Percentiles rank a stretch among this genome's conserved stretches.
phyloP scores from a whole-genome alignment of 2,113 vertebrate species.

The Siniperca knerii region DNA sequence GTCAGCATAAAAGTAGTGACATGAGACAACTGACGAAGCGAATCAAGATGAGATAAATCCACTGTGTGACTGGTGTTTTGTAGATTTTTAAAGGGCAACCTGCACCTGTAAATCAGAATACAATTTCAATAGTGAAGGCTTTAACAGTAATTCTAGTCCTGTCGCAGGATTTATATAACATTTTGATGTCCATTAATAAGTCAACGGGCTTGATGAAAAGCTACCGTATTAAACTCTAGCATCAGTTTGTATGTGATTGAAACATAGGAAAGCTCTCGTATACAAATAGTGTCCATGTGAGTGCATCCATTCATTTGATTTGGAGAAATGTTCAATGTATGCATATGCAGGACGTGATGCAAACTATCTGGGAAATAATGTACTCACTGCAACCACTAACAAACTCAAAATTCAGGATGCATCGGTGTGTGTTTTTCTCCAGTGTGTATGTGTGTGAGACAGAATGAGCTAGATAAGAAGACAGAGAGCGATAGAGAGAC shows the following conservation, averaged over 20 bases:
- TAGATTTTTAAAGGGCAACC: neutral
- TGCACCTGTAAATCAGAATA: neutral
- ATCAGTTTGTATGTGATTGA: neutral
- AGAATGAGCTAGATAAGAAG: neutral
- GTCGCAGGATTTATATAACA: neutral
- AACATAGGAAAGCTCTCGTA: neutral
- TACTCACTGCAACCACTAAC: neutral
- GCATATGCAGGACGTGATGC: neutral
- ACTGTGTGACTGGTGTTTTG: neutral
- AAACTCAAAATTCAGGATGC: slow-evolving; percentile 10
- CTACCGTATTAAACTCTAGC: neutral
- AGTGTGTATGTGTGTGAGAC: neutral
- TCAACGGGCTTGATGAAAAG: neutral
- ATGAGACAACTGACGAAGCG: neutral
- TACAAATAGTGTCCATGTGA: neutral
- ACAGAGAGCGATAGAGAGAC: slow-evolving; percentile 5
- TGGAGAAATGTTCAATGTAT: neutral
- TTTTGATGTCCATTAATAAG: neutral
- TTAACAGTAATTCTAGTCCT: neutral
- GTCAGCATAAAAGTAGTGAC: neutral
- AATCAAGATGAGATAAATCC: neutral
- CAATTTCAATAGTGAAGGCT: neutral
- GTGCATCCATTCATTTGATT: neutral
- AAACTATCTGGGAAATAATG: neutral
- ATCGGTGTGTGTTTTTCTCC: neutral